phyloP scores from a whole-genome alignment of 2,888 invertebrate species.

The Sphecodes monilicornis region DNA sequence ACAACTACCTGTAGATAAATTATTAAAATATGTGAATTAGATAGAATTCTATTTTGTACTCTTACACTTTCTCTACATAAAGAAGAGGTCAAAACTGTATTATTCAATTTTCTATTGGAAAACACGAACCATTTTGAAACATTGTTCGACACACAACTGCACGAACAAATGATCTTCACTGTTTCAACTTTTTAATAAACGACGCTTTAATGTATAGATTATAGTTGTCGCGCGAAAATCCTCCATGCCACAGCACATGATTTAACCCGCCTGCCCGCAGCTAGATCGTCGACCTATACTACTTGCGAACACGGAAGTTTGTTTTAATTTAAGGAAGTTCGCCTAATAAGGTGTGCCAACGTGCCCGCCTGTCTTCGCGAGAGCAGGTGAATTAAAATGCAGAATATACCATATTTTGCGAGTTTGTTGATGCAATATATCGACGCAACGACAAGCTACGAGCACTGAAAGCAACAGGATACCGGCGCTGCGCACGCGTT shows the following conservation, averaged over 20 bases:
- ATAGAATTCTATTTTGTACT: too few species aligned
- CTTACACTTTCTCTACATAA: too few species aligned
- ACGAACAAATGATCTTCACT: neutral
- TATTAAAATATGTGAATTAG: too few species aligned
- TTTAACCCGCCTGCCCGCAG: neutral
- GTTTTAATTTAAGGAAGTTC: constrained; percentile 6
- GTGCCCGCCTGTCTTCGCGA: neutral
- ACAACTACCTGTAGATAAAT: too few species aligned
- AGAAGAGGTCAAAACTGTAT: too few species aligned
- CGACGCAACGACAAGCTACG: neutral
- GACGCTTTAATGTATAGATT: neutral
- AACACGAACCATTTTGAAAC: too few species aligned
- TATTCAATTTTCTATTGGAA: too few species aligned
- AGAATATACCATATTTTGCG: neutral
- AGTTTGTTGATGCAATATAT: neutral
- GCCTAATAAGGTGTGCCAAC: neutral
- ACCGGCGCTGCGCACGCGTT: neutral
- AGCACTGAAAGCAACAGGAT: neutral
- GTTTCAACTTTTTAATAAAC: neutral
- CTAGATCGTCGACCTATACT: neutral
- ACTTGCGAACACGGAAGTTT: neutral
- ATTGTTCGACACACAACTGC: neutral
- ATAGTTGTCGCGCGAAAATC: neutral
- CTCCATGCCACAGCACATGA: neutral
- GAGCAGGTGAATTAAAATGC: neutral